Evolutionary conservation across 2,888 invertebrate genomes (phyloP).

Genomic region (Oligia fasciuncula): DNA sequence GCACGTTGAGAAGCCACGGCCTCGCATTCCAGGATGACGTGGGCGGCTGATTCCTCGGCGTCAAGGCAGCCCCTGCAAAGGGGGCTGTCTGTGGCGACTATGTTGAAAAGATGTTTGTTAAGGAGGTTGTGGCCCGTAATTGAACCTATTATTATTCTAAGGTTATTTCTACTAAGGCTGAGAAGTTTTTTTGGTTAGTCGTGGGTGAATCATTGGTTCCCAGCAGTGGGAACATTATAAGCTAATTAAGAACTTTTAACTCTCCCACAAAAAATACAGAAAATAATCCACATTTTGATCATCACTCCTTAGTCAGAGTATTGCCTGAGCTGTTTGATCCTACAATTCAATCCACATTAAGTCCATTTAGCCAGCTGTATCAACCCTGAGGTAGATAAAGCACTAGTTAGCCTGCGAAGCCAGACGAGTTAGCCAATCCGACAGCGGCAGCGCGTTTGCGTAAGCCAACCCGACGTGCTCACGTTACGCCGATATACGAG

Average conservation of each 20-base stretch:
- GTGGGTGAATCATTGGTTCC: no score
- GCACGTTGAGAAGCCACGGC: no score
- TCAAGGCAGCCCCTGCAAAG: no score
- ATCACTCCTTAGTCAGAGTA: not conserved
- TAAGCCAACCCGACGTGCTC: slow-evolving; percentile 34
- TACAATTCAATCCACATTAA: not conserved
- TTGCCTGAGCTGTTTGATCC: not conserved
- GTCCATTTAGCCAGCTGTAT: slow-evolving; percentile 5
- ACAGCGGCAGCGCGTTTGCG: slow-evolving; percentile 31
- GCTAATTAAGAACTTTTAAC: not conserved
- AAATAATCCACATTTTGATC: not conserved
- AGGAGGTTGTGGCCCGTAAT: no score
- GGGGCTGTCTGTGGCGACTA: no score
- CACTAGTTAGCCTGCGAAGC: slow-evolving; percentile 24
- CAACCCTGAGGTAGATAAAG: slow-evolving; percentile 19
- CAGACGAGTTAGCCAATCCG: slow-evolving; percentile 26
- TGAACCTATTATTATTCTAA: no score
- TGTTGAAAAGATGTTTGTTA: no score
- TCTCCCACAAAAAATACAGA: not conserved
- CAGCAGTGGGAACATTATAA: no score
- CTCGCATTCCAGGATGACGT: no score
- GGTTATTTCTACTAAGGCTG: no score
- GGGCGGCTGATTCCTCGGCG: no score
- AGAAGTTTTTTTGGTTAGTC: no score
- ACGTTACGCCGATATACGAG: slow-evolving; percentile 18